These are phyloP conservation scores for Chloromyia formosa DNA, from an alignment of 2,888 invertebrate species.

Conservation along the genomic window DNA sequence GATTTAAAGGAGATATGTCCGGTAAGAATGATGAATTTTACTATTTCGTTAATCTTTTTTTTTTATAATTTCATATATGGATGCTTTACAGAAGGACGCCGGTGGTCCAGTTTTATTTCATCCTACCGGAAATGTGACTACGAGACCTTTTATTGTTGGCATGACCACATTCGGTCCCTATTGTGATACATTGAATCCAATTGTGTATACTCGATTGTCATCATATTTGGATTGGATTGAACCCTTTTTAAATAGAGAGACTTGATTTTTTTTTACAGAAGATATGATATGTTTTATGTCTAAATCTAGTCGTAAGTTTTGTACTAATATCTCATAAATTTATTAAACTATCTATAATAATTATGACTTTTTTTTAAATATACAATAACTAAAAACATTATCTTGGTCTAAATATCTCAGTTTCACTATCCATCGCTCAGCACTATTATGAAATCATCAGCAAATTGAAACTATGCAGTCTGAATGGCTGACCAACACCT, in stretches of 20 bases:
- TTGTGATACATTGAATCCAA: conserved; percentile 27
- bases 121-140: neutral
- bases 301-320: too few relatives aligned
- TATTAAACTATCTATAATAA: too few relatives aligned
- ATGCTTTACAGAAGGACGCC: neutral
- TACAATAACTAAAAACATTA: too few relatives aligned
- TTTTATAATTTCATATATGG: conserved; percentile 7
- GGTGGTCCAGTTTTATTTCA: neutral
- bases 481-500: too few relatives aligned
- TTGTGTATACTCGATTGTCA: conserved; percentile 34
- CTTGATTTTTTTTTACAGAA: neutral
- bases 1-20: conserved; percentile 51
- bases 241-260: conserved; percentile 3
- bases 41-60: conserved; percentile 26
- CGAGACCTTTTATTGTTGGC: conserved; percentile 49
- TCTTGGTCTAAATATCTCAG: too few relatives aligned
- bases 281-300: too few relatives aligned
- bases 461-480: too few relatives aligned
- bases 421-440: too few relatives aligned
- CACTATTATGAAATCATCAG: too few relatives aligned
- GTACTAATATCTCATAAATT: too few relatives aligned
- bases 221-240: conserved; percentile 46
- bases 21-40: conserved; percentile 37
- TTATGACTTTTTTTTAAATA: too few relatives aligned
- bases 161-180: conserved; percentile 45